Evolutionary conservation across 2,113 vertebrate genomes (phyloP), one percentile per base, ranked within the genome.

Genomic region (Dasyprocta punctata): DNA sequence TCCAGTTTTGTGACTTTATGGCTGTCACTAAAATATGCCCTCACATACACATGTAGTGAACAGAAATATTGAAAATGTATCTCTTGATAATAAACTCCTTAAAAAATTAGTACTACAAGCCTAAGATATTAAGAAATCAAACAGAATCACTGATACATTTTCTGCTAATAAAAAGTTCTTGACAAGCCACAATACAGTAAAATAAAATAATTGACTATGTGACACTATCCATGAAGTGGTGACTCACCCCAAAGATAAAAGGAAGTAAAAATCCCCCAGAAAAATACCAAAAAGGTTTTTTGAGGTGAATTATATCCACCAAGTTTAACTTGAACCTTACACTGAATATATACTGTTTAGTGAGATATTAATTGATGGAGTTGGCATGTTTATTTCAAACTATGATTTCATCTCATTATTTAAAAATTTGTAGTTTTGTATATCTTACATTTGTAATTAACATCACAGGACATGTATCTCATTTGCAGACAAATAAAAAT

Each of bases 401-500:
- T 67, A 20, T 9, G 5, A 38, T 89, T 89, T 92, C 65, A 5
- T 13, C 17, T 83, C 52, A 78, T 49, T 63, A 82, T 47, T n/a
- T 63, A 71, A 75, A 17, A 60, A 49, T 67, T 56, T 58, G 58
- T 38, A n/a, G 63, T 77, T 86, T 22, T 94, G 47, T 56, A 3
- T 87, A 38, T 77, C 54, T 71, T 61, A 67, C 7, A 2, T 33
- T 56, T 28, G 5, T 36, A 88, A 44, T 77, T 77, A 77, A 9
- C 47, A 63, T 33, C 33, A 41, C 19, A 89, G 11, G 36, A 36
- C 6, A 4, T 28, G 77, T 30, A 61, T 38, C 56, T 54, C n/a
- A 71, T 56, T 95, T 87, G 16, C 28, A 94, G 67, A 30, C 67
- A 52, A 87, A 63, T 77, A 85, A 38, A 92, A 92, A 38, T 75